phyloP scores from a whole-genome alignment of 2,113 vertebrate species.

The Lagopus leucura region DNA sequence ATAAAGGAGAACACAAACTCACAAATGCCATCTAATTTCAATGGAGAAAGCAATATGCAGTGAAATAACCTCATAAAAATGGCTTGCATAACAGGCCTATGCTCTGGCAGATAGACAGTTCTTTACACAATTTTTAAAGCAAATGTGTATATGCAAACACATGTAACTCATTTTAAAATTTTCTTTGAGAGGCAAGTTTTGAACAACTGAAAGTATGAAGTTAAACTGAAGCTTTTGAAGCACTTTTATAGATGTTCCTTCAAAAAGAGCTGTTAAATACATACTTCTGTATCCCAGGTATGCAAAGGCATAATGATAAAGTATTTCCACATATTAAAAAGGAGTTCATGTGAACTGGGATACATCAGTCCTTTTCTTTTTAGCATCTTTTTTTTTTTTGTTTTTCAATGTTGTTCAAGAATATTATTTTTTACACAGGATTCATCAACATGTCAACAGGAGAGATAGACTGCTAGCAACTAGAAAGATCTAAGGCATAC shows the following conservation, averaged over 20 bases:
- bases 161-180: not conserved
- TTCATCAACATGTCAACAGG: not conserved
- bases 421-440: not conserved
- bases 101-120: not conserved
- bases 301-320: not conserved
- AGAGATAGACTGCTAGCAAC: not conserved
- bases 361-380: not conserved
- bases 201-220: not conserved
- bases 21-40: not conserved
- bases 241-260: not conserved
- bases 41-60: not conserved
- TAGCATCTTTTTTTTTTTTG: not conserved
- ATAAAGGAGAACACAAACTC: not conserved
- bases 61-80: not conserved
- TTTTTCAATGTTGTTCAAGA: not conserved
- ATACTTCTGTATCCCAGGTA: not conserved
- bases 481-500: not conserved
- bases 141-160: not conserved
- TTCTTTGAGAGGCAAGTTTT: not conserved
- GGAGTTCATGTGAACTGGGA: not conserved
- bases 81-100: not conserved
- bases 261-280: not conserved
- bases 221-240: not conserved
- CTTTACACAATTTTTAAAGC: not conserved
- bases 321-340: not conserved